Evolutionary conservation across 2,888 invertebrate species (phyloP).

Genomic region (Empis stercorea): DNA sequence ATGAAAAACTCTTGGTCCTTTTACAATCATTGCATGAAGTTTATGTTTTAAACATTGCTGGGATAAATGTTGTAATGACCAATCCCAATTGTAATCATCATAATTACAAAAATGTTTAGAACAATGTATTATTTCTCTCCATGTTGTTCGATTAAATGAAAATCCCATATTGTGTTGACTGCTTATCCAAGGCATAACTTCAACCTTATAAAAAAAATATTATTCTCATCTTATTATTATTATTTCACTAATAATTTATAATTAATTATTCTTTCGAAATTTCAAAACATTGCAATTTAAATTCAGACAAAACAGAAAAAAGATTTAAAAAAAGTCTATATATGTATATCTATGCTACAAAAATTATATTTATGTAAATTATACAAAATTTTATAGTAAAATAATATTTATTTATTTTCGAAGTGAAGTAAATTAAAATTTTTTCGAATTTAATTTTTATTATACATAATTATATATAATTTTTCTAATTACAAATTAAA

Average conservation of each 20-base stretch:
- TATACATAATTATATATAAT: too few species aligned
- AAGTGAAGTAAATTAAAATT: too few species aligned
- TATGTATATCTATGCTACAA: too few species aligned
- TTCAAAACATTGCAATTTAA: too few species aligned
- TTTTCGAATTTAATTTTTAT: too few species aligned
- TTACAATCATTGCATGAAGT: constrained; percentile 76
- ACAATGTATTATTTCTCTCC: constrained; percentile 70
- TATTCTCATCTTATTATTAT: background rate
- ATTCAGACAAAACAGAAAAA: too few species aligned
- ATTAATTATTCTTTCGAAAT: background rate
- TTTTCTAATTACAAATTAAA: too few species aligned
- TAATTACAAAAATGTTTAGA: constrained; percentile 83
- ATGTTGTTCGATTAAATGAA: constrained; percentile 80
- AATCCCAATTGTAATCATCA: constrained; percentile 99
- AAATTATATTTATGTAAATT: too few species aligned
- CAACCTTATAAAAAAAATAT: constrained; percentile 47
- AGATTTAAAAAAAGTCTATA: too few species aligned
- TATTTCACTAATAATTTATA: background rate
- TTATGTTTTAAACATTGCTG: constrained; percentile 66
- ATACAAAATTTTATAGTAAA: too few species aligned
- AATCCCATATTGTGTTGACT: constrained; percentile 99
- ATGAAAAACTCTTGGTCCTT: constrained; percentile 92
- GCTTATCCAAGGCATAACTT: constrained; percentile 88
- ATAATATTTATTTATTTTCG: too few species aligned
- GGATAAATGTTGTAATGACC: constrained; percentile 85